A percentile compares a stretch with the other conserved stretches of the same genome.
Conservation (phyloP, 2,113 vertebrate genomes). For the Sterna hirundo region DNA sequence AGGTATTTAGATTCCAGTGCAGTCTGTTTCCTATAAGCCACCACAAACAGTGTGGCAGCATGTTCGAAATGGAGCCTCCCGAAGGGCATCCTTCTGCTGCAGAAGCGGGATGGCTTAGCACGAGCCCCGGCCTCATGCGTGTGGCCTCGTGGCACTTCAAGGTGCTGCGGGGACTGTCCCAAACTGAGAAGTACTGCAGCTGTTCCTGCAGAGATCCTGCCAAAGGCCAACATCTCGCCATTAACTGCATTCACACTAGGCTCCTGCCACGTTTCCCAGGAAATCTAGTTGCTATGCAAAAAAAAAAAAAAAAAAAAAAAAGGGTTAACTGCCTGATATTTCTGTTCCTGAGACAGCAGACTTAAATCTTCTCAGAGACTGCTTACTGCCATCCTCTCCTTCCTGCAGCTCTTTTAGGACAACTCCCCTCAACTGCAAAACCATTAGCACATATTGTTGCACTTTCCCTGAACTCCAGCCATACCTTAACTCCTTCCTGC, state of each 20-base stretch:
- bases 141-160: neutral
- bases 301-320: no score
- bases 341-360: slow-evolving; percentile 21
- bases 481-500: slow-evolving; percentile 36
- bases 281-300: slow-evolving; percentile 22
- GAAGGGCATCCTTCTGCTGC: neutral
- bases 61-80: rapidly evolving
- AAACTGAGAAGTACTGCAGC: neutral
- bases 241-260: neutral
- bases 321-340: slow-evolving; percentile 9
- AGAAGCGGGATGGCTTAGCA: neutral
- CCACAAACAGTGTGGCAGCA: neutral
- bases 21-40: neutral
- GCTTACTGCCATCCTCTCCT: slow-evolving; percentile 1
- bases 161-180: neutral
- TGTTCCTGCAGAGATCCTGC: neutral
- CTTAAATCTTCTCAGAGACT: slow-evolving; percentile 25
- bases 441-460: slow-evolving; percentile 8
- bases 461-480: slow-evolving; percentile 50
- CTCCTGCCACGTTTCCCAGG: slow-evolving; percentile 26
- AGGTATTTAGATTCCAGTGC: neutral
- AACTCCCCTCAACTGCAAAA: slow-evolving; percentile 26
- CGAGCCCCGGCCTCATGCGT: rapidly evolving
- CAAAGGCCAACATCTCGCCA: neutral
- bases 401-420: slow-evolving; percentile 15